Evolutionary conservation across 2,113 vertebrate genomes (phyloP).

Genomic region (Cryptoleucopteryx plumbea): DNA sequence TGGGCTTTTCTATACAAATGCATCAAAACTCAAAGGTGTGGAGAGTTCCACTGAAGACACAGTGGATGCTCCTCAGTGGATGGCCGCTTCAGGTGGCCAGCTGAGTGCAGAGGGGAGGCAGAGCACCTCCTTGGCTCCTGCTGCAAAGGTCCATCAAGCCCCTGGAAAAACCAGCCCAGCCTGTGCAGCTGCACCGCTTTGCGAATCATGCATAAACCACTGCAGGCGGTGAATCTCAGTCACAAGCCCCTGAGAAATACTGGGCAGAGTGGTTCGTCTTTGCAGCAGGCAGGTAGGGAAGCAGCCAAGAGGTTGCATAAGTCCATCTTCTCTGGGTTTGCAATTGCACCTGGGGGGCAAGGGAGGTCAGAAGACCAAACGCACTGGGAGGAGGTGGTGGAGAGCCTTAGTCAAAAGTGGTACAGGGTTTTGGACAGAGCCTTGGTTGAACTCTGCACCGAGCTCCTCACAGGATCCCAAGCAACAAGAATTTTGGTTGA

Average conservation of each 20-base stretch:
- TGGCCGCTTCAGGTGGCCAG: not conserved
- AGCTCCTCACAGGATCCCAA: not conserved
- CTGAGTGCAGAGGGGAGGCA: not conserved
- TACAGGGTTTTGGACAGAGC: not conserved
- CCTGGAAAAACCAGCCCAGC: not conserved
- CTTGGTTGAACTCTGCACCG: not conserved
- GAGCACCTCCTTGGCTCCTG: not conserved
- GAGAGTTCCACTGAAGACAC: not conserved
- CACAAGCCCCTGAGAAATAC: not conserved
- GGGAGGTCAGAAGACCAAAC: not conserved
- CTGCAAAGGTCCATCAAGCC: not conserved
- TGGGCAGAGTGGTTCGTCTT: not conserved
- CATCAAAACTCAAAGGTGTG: not conserved
- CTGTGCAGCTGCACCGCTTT: not conserved
- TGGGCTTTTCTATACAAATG: not conserved
- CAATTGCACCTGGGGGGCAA: not conserved
- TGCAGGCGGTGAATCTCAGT: not conserved
- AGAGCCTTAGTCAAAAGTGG: not conserved
- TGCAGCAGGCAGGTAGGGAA: not conserved
- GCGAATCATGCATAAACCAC: not conserved
- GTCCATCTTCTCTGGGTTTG: not conserved
- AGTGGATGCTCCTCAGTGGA: not conserved
- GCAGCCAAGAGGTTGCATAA: not conserved
- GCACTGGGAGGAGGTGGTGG: not conserved
- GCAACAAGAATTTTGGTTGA: not conserved